Evolutionary conservation across 2,797 vertebrate genomes (phyloP), one percentile per base, ranked within the genome.

Genomic region (Pseudochaenichthys georgianus): DNA sequence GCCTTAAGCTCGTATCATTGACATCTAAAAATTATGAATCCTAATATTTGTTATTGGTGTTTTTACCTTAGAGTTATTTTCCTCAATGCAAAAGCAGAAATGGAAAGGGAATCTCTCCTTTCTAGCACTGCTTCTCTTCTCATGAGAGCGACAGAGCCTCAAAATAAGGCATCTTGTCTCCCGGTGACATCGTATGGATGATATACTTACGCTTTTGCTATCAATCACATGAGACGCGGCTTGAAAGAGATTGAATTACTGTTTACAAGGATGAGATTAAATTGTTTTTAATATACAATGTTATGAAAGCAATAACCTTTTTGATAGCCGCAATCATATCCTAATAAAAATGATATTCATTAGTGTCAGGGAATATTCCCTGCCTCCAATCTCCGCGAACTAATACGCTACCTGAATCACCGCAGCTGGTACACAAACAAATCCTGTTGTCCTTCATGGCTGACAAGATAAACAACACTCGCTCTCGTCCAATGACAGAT

Each of bases 291-390:
- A 93, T 93, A 93, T 85, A 91, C 91, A 93, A 93, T 93, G 89
- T 92, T 93, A 92, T 92, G 91, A 94, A 94, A 92, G 92, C 93
- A 93, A 94, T 94, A 93, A 93, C 92, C 91, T 90, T 91, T 92
- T 84, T 84, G 85, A 92, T 91, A 85, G 91, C 90, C 62, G 88
- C 92, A 93, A 93, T 93, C 90, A 93, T 91, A 93, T 90, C 90
- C 88, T 93, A 92, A 93, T 94, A 93, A 94, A 94, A 89, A 87
- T 91, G 88, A 93, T 93, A 93, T 93, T 94, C 92, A 93, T 94
- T 94, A 93, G 92, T 91, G 92, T 93, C 93, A 92, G 87, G 75
- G 86, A 91, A 91, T 87, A 91, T 93, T 92, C 90, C 90, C 92
- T 88, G 89, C 86, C 79, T 90, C 85, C 88, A 85, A 81, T 92